A percentile compares a stretch with the other conserved stretches of the same genome.
These are phyloP conservation scores for Lacanobia wlatinum DNA, from an alignment of 2,888 invertebrate species.

Conservation along the genomic window DNA sequence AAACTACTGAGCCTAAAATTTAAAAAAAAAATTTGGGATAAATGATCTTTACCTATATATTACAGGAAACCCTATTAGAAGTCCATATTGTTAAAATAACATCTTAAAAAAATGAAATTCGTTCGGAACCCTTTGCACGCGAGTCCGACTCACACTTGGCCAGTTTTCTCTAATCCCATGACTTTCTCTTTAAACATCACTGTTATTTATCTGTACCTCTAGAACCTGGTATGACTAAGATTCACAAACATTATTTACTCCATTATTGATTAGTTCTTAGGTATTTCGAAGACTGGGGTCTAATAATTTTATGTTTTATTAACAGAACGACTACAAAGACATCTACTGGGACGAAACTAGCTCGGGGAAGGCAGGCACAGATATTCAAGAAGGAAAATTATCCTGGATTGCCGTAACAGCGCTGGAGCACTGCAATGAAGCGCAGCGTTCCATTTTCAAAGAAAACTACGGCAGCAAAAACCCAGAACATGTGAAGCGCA, in stretches of 20 bases:
- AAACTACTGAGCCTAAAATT: too few relatives aligned
- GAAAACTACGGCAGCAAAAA: constrained; percentile 93
- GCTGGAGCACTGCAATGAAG: constrained; percentile 92
- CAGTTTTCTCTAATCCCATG: not conserved
- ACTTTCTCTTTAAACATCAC: not conserved
- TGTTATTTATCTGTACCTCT: not conserved
- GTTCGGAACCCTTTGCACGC: too few relatives aligned
- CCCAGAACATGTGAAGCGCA: constrained; percentile 89
- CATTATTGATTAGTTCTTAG: too few relatives aligned
- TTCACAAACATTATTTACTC: too few relatives aligned
- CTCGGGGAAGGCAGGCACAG: constrained; percentile 90
- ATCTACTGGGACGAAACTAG: constrained; percentile 9
- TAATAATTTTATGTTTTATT: not conserved
- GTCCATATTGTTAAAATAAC: too few relatives aligned
- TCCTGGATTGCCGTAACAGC: constrained; percentile 97
- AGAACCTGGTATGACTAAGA: not conserved
- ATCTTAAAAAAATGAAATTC: too few relatives aligned
- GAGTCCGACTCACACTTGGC: too few relatives aligned
- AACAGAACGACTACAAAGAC: constrained; percentile 50
- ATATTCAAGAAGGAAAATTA: constrained; percentile 98
- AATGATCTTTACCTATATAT: too few relatives aligned
- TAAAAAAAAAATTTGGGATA: too few relatives aligned
- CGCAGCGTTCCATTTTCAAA: constrained; percentile 89
- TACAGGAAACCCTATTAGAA: too few relatives aligned
- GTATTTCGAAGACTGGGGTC: not conserved